These are phyloP conservation scores for Tolmerus cingulatus DNA, from an alignment of 2,888 invertebrate genomes.

Conservation along the genomic window DNA sequence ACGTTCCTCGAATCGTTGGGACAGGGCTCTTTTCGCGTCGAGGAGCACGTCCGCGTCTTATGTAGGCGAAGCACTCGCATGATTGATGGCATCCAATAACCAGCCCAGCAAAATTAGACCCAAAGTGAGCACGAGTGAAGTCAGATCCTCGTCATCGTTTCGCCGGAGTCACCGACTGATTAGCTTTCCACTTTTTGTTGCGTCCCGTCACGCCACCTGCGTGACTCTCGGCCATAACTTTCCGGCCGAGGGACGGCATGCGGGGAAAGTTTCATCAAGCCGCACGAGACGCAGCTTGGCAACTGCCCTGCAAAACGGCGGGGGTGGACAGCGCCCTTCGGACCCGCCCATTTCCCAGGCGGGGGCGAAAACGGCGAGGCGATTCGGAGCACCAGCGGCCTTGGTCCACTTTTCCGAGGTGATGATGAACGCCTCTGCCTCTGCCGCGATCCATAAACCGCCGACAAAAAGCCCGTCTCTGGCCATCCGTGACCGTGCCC, in stretches of 20 bases:
- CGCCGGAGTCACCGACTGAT: neutral
- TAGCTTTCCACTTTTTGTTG: neutral
- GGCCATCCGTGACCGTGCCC: neutral
- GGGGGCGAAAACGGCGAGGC: neutral
- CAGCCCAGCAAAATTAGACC: neutral
- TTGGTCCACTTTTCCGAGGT: neutral
- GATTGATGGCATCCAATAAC: neutral
- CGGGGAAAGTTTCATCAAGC: neutral
- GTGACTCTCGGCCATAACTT: neutral
- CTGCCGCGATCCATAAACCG: neutral
- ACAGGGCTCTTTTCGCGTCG: neutral
- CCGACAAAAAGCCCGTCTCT: neutral
- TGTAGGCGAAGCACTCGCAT: neutral
- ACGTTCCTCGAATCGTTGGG: neutral
- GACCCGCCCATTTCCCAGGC: neutral
- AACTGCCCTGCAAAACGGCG: neutral
- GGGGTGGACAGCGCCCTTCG: neutral
- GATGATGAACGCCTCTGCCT: neutral
- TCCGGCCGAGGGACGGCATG: neutral
- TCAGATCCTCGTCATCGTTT: neutral
- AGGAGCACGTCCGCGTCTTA: neutral
- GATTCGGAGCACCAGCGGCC: neutral
- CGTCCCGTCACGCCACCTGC: neutral
- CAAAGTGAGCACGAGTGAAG: neutral
- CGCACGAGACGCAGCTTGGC: neutral